Evolutionary conservation across 2,888 invertebrate species (phyloP), one percentile per base, ranked within the genome.

Genomic region (Leptothorax acervorum): DNA sequence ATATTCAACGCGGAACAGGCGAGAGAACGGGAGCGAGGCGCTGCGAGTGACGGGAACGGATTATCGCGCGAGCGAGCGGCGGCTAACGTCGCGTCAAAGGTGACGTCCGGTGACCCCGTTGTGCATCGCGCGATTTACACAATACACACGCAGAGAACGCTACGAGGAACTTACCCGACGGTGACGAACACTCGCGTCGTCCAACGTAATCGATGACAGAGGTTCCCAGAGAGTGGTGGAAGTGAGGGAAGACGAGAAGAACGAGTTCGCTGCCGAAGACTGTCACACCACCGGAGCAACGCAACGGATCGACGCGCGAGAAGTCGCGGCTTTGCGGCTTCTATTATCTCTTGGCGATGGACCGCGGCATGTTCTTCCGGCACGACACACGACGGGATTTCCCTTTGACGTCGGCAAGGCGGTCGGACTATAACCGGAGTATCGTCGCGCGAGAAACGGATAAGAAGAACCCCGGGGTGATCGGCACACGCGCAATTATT

Each of bases 331-430:
- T 23, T 23, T 23, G 18, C 39, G 45, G 45, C 1, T 15, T 48
- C 78, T 70, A 75, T 62, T 88, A 88, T 86, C 83, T 88, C 79
- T 84, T 65, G 81, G 63, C 84, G 82, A 73, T 76, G 84, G 48
- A 66, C 84, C 84, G 78, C 84, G 88, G 84, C 89, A 89, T 89
- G 85, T 86, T 89, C 83, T 84, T 87, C 75, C 71, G 87, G 66
- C 87, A 83, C 83, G 83, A 73, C 28, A 4, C 74, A 84, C 85
- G 88, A 75, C 86, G 66, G 70, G 82, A 71, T 15, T 79, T 76
- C 68, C 51, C 71, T 23, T 78, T 79, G 74, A 71, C 73, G 86
- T 70, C 23, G 82, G 39, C 28, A 18, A 66, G 53, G 48, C 51
- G 45, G 60, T 86, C 70, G 74, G 45, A 71, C 57, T 42, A 8